phyloP scores from a whole-genome alignment of 2,113 vertebrate species.

The Aleadryas rufinucha region DNA sequence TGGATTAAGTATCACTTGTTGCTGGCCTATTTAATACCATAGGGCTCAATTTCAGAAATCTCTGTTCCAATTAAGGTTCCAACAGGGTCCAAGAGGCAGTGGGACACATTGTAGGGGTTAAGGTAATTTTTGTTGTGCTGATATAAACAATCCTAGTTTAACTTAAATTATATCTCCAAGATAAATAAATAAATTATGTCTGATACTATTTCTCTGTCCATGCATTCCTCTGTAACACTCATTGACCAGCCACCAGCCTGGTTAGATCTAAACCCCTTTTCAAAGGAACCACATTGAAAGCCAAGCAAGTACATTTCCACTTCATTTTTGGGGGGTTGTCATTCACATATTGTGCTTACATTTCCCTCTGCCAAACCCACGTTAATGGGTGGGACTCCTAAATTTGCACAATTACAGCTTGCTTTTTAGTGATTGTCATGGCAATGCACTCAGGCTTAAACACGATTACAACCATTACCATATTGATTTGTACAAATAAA shows the following conservation, averaged over 20 bases:
- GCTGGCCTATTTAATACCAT: not conserved
- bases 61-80: not conserved
- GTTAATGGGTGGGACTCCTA: not conserved
- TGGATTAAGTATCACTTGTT: not conserved
- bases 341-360: not conserved
- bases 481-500: not conserved
- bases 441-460: not conserved
- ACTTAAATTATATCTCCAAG: not conserved
- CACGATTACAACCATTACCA: not conserved
- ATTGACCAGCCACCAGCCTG: not conserved
- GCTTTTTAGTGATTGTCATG: not conserved
- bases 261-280: not conserved
- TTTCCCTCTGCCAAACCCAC: not conserved
- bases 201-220: not conserved
- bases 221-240: not conserved
- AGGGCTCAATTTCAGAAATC: not conserved
- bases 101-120: too few relatives aligned
- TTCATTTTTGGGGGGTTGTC: not conserved
- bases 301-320: not conserved
- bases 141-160: not conserved
- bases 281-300: not conserved
- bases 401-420: not conserved
- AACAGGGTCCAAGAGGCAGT: not conserved
- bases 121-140: not conserved
- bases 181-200: not conserved